Base-by-base conservation (phyloP, 2,888 invertebrate species). In the Epistrophe grossulariae region DNA sequence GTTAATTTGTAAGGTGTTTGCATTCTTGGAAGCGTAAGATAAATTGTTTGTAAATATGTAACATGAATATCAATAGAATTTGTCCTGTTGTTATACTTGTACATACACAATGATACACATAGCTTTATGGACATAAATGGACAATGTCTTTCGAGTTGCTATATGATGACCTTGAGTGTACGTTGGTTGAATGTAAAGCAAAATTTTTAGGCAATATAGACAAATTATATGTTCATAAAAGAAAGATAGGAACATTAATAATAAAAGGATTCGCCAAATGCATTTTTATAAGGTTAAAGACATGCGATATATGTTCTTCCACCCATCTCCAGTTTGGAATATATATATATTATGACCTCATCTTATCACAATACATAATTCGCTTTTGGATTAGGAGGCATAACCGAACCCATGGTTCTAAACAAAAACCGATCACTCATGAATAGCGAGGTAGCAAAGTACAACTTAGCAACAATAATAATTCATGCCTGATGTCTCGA, bases 11-110 rank as follows among this genome's bases (percentile, higher is more conserved):
- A 17, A 62, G 43, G 40, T 62, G 43, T 43, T 62, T 62, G 43
- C 62, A 43, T 43, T 62, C 24, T 0, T 40, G 19, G n/a, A 35
- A 35, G 8, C 35, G 35, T 35, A 40, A 40, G 62, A 62, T 62
- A 62, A 62, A 43, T 62, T 62, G 43, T 19, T 43, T 62, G 24
- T 24, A 24, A 43, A 59, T 17, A 43, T 62, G 62, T 24, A 62
- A 24, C 19, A 9, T 40, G 43, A 62, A 62, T 62, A 62, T 19
- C 40, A 62, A 62, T 62, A 24, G 24, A 19, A 8, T 43, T 62
- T 59, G n/a, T 17, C 15, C 17, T 35, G 11, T 13, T 3, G 31
- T 15, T 10, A 5, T 35, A 4, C 17, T n/a, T n/a, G n/a, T n/a
- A n/a, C n/a, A n/a, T n/a, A n/a, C n/a, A n/a, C n/a, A n/a, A 15